Conservation (phyloP, 1,140 invertebrate genomes). For the Lamellibrachia luymesi region DNA sequence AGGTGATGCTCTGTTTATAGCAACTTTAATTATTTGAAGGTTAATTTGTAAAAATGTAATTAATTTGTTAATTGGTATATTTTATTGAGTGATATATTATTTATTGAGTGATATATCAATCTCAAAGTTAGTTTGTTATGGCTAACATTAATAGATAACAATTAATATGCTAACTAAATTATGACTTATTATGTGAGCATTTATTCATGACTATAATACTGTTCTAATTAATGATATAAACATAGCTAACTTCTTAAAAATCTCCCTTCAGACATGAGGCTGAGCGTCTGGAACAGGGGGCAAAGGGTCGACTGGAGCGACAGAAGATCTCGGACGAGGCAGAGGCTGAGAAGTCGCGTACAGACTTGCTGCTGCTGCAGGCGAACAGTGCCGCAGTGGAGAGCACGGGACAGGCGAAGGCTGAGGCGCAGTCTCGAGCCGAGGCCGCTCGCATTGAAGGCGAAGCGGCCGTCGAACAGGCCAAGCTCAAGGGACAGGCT, state of each 20-base stretch:
- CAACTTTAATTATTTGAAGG: too few relatives aligned
- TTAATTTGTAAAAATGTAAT: too few relatives aligned
- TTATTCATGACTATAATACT: too few relatives aligned
- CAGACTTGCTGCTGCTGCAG: constrained; percentile 58
- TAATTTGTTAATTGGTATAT: too few relatives aligned
- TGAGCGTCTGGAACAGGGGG: constrained; percentile 61
- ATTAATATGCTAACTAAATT: too few relatives aligned
- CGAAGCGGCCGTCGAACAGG: constrained; percentile 61
- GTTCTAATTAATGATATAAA: too few relatives aligned
- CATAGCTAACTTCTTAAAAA: not conserved
- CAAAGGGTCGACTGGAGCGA: constrained; percentile 59
- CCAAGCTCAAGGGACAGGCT: constrained; percentile 59
- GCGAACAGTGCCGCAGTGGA: constrained; percentile 49
- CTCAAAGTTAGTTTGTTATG: too few relatives aligned
- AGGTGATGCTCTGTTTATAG: too few relatives aligned
- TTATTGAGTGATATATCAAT: too few relatives aligned
- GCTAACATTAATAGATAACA: too few relatives aligned
- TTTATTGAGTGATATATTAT: too few relatives aligned
- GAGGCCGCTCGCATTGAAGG: constrained; percentile 61
- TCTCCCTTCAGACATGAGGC: constrained; percentile 57
- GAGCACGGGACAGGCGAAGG: constrained; percentile 60
- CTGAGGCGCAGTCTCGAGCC: constrained; percentile 60
- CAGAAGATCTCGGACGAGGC: constrained; percentile 61
- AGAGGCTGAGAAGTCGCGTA: constrained; percentile 58
- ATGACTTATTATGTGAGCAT: too few relatives aligned